These are phyloP conservation scores for Channallabes apus DNA, from an alignment of 2,797 vertebrate genomes.

Conservation along the genomic window DNA sequence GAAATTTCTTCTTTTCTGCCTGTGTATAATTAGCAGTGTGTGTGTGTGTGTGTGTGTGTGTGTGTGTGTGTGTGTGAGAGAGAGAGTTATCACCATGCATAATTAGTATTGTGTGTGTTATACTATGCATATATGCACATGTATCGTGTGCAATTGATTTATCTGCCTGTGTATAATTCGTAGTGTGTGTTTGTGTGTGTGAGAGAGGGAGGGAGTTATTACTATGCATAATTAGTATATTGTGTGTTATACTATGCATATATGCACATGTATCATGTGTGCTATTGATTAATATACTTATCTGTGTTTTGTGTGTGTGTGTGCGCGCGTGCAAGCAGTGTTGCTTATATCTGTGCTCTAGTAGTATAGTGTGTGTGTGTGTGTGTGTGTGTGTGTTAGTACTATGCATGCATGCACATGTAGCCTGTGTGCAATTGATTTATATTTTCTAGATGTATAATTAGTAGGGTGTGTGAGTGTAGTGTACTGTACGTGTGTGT, in stretches of 20 bases:
- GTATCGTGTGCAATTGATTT: not conserved
- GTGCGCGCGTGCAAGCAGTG: not conserved
- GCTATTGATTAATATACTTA: not conserved
- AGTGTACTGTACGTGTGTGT: not conserved
- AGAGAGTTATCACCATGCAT: no score
- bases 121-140: not conserved
- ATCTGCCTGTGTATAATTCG: no score
- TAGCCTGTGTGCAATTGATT: not conserved
- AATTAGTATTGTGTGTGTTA: not conserved
- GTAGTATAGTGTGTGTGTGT: not conserved
- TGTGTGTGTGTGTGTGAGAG: not conserved
- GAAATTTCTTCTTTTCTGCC: no score
- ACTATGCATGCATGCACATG: constrained; percentile 16
- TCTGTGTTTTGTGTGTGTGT: not conserved
- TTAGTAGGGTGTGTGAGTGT: not conserved
- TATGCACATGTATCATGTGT: not conserved
- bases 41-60: not conserved
- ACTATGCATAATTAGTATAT: not conserved
- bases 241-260: not conserved
- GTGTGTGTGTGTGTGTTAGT: not conserved
- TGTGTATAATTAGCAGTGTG: not conserved
- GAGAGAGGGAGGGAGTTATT: no score
- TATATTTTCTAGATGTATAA: no score
- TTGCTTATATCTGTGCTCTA: no score
- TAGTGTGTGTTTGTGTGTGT: not conserved